Base-by-base conservation (phyloP, 1,140 invertebrate species). In the Latrodectus geometricus region DNA sequence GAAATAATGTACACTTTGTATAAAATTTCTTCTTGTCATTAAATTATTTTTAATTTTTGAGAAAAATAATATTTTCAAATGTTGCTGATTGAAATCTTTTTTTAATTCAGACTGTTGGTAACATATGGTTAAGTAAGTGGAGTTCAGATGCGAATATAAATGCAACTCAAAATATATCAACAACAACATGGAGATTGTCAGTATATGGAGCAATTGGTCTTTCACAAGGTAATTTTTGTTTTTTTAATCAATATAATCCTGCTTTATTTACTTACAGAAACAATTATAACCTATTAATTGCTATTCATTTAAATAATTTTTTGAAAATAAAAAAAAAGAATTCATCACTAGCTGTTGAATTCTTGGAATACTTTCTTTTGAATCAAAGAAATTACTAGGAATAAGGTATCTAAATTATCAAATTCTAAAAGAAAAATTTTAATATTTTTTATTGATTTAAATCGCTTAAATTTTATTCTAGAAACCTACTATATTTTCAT, bases 101-200 rank as follows among this genome's bases (percentile, higher is more conserved):
- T 23, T 7, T 11, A 17, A 66, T 79, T 15, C 12, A 87, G 85
- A 75, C 75, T 9, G 68, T 15, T 54, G 70, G 52, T 49, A 87
- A 87, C 9, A 61, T 87, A 48, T 87, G 85, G 85, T 17, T 87
- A n/a, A 79, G 85, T 56, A 35, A 73, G 68, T 87, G 85, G 85
- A 79, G 66, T 23, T 21, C 48, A 17, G 76, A 87, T 65, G 50
- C 61, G 17, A n/a, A 78, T 20, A 61, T 35, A 21, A 75, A 87
- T 69, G 76, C 54, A 54, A 49, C 14, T 50, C n/a, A 68, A 23
- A 68, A 80, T 23, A 20, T 23, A n/a, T 35, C 56, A 20, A 49
- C 75, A 21, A 61, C 74, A 65, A 79, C 35, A 15, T 69, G 3
- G 9, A 48, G 85, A n/a, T 49, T 87, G 20, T n/a, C 14, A 35